phyloP scores from a whole-genome alignment of 1,140 invertebrate species.

The Yoshiicerus persimilis region DNA sequence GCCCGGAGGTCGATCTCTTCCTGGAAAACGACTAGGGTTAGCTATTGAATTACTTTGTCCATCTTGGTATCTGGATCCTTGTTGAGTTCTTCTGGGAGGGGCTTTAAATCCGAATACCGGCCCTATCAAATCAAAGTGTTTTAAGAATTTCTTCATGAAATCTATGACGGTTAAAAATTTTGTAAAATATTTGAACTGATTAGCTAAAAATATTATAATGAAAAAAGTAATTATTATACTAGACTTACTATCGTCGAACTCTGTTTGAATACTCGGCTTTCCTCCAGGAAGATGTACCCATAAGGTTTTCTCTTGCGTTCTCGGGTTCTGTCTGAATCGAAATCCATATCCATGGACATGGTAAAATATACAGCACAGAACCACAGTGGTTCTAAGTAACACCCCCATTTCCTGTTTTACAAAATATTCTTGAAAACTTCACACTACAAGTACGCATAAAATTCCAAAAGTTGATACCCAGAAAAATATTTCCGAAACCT shows the following conservation, averaged over 20 bases:
- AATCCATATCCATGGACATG: slow-evolving; percentile 27
- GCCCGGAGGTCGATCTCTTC: not conserved
- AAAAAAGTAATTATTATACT: not conserved
- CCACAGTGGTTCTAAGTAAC: not conserved
- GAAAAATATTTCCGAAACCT: too few relatives aligned
- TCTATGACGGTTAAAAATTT: too few relatives aligned
- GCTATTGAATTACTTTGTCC: not conserved
- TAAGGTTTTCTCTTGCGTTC: slow-evolving; percentile 21
- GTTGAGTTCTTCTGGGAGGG: not conserved
- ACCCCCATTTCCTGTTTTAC: not conserved
- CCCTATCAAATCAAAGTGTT: not conserved
- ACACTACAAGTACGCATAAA: not conserved
- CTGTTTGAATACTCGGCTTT: slow-evolving; percentile 14
- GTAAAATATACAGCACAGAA: not conserved
- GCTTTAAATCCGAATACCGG: not conserved
- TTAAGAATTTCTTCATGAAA: too few relatives aligned
- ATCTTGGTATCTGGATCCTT: not conserved
- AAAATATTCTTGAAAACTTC: not conserved
- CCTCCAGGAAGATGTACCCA: slow-evolving; percentile 29
- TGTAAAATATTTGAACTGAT: too few relatives aligned
- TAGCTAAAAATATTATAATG: not conserved
- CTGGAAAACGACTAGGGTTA: not conserved
- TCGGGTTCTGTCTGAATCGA: not conserved
- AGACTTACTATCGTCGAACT: slow-evolving; percentile 34
- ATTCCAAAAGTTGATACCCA: not conserved